Evolutionary conservation across 2,113 vertebrate species (phyloP).

Genomic region (Ptyas mucosa): DNA sequence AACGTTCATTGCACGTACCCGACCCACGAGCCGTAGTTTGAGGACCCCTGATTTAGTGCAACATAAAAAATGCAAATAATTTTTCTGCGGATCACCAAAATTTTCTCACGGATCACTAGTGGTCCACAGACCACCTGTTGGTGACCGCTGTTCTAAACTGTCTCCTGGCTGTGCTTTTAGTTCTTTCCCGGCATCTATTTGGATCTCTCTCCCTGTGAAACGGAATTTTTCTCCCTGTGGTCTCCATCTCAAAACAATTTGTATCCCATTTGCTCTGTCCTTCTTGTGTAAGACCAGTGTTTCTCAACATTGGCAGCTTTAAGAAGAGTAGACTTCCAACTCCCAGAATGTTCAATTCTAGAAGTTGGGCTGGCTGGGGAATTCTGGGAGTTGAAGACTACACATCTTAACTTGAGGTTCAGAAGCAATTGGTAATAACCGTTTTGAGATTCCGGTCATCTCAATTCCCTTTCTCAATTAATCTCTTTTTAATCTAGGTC

Average conservation of each 20-base stretch:
- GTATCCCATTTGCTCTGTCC: neutral
- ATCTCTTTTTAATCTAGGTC: neutral
- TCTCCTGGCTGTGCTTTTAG: neutral
- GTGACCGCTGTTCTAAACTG: too few species aligned
- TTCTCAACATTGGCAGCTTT: neutral
- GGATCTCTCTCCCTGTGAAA: neutral
- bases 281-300: neutral
- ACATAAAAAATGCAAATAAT: too few species aligned
- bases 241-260: neutral
- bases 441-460: neutral
- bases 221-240: too few species aligned
- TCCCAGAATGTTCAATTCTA: neutral
- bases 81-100: too few species aligned
- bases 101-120: too few species aligned
- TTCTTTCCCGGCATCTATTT: neutral
- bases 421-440: neutral
- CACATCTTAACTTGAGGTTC: neutral
- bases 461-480: neutral
- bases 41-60: too few species aligned
- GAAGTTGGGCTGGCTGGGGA: neutral
- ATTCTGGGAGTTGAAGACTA: neutral
- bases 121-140: too few species aligned
- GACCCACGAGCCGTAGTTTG: too few species aligned
- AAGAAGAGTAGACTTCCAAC: neutral
- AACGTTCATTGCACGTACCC: too few species aligned